These are phyloP conservation scores for Pachydiplax longipennis DNA, from an alignment of 2,888 invertebrate species.

Conservation along the genomic window DNA sequence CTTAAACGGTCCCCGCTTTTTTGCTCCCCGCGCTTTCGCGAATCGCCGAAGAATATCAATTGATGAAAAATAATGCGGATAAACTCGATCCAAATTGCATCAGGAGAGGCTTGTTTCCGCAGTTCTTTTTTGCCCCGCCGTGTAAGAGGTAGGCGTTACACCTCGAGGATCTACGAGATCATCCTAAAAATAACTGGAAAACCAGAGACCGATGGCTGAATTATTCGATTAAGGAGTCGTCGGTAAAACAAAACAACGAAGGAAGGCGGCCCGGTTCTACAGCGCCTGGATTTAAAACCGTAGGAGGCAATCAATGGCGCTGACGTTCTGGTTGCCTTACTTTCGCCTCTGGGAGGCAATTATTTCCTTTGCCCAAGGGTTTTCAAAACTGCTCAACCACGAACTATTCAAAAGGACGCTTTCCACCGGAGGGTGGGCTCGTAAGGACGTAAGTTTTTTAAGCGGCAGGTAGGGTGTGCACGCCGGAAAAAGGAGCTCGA, in stretches of 20 bases:
- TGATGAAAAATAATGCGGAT: not conserved
- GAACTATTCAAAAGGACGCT: constrained; percentile 17
- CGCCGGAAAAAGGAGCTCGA: too few relatives aligned
- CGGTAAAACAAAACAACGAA: not conserved
- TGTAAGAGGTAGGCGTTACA: not conserved
- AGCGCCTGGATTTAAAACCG: not conserved
- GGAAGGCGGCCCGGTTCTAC: not conserved
- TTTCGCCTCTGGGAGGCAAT: constrained; percentile 31
- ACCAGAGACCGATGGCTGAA: not conserved
- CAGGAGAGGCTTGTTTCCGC: not conserved
- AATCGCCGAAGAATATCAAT: not conserved
- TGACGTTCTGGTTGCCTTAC: constrained; percentile 31
- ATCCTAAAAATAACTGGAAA: not conserved
- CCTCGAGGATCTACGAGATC: not conserved
- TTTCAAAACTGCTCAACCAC: constrained; percentile 21
- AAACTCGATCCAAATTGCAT: not conserved
- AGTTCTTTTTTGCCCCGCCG: too few relatives aligned
- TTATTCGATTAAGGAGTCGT: not conserved
- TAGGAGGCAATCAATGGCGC: constrained; percentile 25
- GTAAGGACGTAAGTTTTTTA: not conserved
- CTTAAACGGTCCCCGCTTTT: not conserved
- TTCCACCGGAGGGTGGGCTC: not conserved
- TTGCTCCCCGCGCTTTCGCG: not conserved
- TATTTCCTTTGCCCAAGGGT: constrained; percentile 28
- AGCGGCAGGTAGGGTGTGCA: not conserved